These are phyloP conservation scores for Polydrusus pterygomalis DNA, from an alignment of 2,888 invertebrate genomes.

Conservation along the genomic window DNA sequence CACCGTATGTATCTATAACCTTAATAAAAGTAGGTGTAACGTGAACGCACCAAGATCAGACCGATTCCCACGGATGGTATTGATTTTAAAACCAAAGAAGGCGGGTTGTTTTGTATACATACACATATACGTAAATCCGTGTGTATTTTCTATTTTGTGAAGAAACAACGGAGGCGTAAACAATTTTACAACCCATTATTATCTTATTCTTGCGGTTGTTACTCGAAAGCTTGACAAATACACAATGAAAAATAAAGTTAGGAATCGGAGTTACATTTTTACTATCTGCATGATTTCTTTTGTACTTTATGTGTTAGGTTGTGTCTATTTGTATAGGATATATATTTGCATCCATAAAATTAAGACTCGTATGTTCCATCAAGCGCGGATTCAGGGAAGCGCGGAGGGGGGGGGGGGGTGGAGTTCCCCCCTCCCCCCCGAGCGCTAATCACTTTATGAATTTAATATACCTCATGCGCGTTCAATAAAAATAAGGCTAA, in stretches of 20 bases:
- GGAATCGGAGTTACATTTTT: background rate
- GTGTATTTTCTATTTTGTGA: conserved; percentile 26
- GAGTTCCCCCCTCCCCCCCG: no score
- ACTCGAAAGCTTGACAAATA: conserved; percentile 17
- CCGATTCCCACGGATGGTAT: conserved; percentile 49
- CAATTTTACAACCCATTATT: conserved; percentile 33
- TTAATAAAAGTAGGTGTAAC: conserved; percentile 50
- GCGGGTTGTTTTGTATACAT: conserved; percentile 36
- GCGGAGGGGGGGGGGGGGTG: no score
- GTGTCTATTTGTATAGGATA: no score
- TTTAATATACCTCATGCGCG: no score
- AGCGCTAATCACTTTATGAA: no score
- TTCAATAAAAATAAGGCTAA: no score
- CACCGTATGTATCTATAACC: conserved; percentile 31
- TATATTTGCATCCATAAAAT: no score
- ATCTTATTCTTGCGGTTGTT: background rate
- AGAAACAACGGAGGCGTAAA: conserved; percentile 31
- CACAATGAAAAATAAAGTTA: background rate
- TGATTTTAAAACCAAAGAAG: conserved; percentile 46
- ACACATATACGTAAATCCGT: conserved; percentile 18
- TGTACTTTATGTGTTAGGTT: no score
- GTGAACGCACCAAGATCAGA: conserved; percentile 40
- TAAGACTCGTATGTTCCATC: no score
- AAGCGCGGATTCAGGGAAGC: no score
- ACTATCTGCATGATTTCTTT: no score